phyloP scores from a whole-genome alignment of 2,888 invertebrate genomes.

The Leptodirus hochenwartii region DNA sequence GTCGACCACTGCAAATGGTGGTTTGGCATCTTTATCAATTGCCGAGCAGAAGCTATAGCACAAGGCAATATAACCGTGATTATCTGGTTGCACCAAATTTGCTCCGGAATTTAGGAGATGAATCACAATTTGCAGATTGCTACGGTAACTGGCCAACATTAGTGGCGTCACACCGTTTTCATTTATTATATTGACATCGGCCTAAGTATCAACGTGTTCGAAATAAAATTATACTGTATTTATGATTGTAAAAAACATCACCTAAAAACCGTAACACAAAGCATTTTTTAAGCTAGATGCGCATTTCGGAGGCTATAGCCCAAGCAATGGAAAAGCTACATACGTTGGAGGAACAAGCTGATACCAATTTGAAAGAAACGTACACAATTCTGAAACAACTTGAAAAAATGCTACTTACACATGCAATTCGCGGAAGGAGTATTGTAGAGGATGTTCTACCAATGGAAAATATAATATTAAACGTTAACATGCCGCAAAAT shows the following conservation, averaged over 20 bases:
- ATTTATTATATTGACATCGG: slow-evolving; percentile 19
- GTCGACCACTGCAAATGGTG: slow-evolving; percentile 18
- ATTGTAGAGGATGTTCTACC: slow-evolving; percentile 15
- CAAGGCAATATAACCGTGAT: slow-evolving; percentile 23
- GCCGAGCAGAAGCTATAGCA: slow-evolving; percentile 22
- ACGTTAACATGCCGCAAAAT: slow-evolving; percentile 13
- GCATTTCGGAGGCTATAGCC: no score
- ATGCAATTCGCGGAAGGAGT: slow-evolving; percentile 18
- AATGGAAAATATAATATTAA: slow-evolving; percentile 15
- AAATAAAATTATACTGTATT: slow-evolving; percentile 1
- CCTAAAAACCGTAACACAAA: no score
- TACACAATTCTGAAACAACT: slow-evolving; percentile 14
- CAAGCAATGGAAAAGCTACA: no score
- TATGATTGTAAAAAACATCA: no score
- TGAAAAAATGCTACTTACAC: slow-evolving; percentile 18
- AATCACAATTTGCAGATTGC: slow-evolving; percentile 19
- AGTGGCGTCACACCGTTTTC: slow-evolving; percentile 24
- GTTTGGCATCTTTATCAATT: slow-evolving; percentile 19
- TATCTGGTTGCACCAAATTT: slow-evolving; percentile 21
- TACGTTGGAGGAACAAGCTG: slow-evolving; percentile 14
- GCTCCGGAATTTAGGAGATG: slow-evolving; percentile 20
- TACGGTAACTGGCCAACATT: slow-evolving; percentile 25
- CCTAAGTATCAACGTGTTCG: slow-evolving; percentile 14
- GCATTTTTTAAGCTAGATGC: no score
- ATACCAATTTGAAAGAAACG: no score